phyloP scores from a whole-genome alignment of 2,888 invertebrate genomes.

The Horisme vitalbata region DNA sequence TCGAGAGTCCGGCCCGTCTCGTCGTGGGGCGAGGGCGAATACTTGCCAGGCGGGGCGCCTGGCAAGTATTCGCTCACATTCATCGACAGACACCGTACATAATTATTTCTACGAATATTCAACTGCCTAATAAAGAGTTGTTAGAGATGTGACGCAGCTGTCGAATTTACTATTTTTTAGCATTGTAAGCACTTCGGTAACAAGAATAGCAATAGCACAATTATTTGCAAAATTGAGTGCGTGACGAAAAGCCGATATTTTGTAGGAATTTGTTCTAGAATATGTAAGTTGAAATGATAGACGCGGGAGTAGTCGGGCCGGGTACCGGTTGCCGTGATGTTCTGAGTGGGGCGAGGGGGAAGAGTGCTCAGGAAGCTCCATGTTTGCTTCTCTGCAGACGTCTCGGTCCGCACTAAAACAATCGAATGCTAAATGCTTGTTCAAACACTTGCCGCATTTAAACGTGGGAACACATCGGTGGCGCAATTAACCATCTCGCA shows the following conservation, averaged over 20 bases:
- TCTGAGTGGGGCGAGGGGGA: slow-evolving; percentile 28
- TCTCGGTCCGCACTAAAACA: slow-evolving; percentile 80
- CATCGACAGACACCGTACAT: slow-evolving; percentile 72
- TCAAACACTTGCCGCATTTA: slow-evolving; percentile 77
- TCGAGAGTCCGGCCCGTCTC: slow-evolving; percentile 50
- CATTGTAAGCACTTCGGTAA: slow-evolving; percentile 41
- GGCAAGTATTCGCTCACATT: slow-evolving; percentile 55
- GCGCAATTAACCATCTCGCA: slow-evolving; percentile 72
- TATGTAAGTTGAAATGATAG: slow-evolving; percentile 3
- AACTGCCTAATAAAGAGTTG: slow-evolving; percentile 72
- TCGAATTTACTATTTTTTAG: slow-evolving; percentile 50
- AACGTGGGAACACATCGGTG: slow-evolving; percentile 78
- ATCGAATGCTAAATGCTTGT: slow-evolving; percentile 80
- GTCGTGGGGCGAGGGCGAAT: no score
- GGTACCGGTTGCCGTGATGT: slow-evolving; percentile 21
- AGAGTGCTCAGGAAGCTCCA: slow-evolving; percentile 60
- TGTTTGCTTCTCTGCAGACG: slow-evolving; percentile 74
- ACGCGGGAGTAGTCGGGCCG: slow-evolving; percentile 4
- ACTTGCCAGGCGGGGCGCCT: slow-evolving; percentile 75
- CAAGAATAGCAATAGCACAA: slow-evolving; percentile 12
- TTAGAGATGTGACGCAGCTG: slow-evolving; percentile 60
- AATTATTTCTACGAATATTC: slow-evolving; percentile 75
- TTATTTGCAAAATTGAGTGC: slow-evolving; percentile 5
- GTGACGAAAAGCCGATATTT: slow-evolving; percentile 15
- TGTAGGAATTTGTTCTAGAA: slow-evolving; percentile 14